Evolutionary conservation across 30 jellyfish, hydroid and myxozoan species (phyloP).

Genomic region (Rhopilema esculentum): DNA sequence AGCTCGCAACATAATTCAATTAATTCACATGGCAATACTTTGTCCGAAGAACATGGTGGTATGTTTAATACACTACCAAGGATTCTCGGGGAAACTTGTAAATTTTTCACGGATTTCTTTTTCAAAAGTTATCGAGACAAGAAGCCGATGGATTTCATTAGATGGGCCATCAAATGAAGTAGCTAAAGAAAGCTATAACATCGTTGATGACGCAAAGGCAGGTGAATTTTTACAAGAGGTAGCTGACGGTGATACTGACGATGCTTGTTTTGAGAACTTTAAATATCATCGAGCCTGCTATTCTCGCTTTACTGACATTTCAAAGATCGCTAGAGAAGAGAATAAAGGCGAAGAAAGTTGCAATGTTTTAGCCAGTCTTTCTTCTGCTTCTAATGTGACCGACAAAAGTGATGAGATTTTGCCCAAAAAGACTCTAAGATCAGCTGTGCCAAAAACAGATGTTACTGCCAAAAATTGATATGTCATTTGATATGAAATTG

Average conservation of each 20-base stretch:
- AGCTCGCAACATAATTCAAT: background rate
- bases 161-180: slow-evolving; percentile 27
- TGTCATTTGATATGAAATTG: no score
- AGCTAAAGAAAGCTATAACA: slow-evolving; percentile 12
- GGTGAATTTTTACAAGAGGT: background rate
- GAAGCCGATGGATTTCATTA: slow-evolving; percentile 13
- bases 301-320: slow-evolving; percentile 32
- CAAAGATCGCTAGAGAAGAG: slow-evolving; percentile 49
- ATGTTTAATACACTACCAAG: background rate
- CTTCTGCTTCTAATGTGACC: background rate
- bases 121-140: background rate
- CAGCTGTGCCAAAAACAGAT: slow-evolving; percentile 32
- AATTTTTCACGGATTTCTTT: background rate
- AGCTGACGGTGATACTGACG: background rate
- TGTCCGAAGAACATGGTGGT: background rate
- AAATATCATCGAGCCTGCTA: slow-evolving; percentile 36
- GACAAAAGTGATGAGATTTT: background rate
- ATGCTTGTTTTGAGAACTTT: slow-evolving; percentile 8
- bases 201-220: slow-evolving; percentile 22
- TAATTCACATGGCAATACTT: background rate
- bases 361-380: background rate
- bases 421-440: slow-evolving; percentile 15
- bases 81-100: background rate
- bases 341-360: background rate
- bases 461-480: slow-evolving; percentile 39